Base-by-base conservation (phyloP, 2,113 vertebrate species). In the Zonotrichia leucophrys region DNA sequence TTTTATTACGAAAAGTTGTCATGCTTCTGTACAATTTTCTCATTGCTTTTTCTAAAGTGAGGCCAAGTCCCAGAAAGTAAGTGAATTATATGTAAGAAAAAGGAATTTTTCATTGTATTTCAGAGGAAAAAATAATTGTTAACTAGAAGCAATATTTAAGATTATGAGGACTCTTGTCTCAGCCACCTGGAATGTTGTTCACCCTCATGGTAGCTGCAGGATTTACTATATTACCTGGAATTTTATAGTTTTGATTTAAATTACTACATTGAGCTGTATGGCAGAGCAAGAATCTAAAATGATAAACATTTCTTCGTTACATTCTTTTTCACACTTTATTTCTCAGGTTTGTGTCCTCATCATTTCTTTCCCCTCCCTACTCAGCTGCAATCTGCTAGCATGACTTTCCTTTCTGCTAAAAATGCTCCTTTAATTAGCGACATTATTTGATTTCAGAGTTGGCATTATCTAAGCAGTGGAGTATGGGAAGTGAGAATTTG, bases 401-500 rank as follows among this genome's bases (percentile, higher is more conserved):
- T 41, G 27, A 24, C 8, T 91, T 91, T 66, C 33, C 13, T 84
- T 82, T 69, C 63, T 58, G 20, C 24, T 49, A 66, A 89, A 87
- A 89, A 52, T 58, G 8, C 8, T 84, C 81, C 42, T 88, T 85
- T 90, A 95, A 90, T 88, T 94, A 83, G 35, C 49, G 55, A n/a
- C 49, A 70, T 67, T 88, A 70, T 81, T 96, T 86, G 33, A 39
- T 63, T 93, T 77, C 75, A 59, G 44, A 37, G 17, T 77, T 70
- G 60, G 10, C 73, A 83, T 91, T 96, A 88, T 92, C 73, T 92
- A 67, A 56, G 49, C 80, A 83, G 37, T 49, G 35, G 68, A 93
- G 68, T 87, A 93, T 39, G 44, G 58, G 79, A 60, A 84, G 60
- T 30, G 58, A 68, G 86, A 92, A 88, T 89, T 96, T 81, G 60